Evolutionary conservation across 2,888 invertebrate genomes (phyloP).

Genomic region (Lingula anatina): DNA sequence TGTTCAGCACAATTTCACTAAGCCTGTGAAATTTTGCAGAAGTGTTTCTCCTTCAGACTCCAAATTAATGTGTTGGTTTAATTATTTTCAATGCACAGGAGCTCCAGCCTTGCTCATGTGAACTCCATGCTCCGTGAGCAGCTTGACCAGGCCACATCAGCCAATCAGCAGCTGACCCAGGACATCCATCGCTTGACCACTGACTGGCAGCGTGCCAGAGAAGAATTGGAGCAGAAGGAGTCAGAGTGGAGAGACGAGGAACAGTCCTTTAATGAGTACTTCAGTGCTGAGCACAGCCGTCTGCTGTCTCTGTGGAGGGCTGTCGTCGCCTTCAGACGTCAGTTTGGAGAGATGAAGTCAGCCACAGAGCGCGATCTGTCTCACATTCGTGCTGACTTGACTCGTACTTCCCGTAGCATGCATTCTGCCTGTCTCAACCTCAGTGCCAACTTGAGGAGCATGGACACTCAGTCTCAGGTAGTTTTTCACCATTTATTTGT

Average conservation of each 20-base stretch:
- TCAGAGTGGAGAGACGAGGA: constrained; percentile 95
- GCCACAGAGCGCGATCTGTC: constrained; percentile 81
- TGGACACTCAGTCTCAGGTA: constrained; percentile 45
- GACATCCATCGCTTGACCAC: constrained; percentile 88
- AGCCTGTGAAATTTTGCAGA: no score
- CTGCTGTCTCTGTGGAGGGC: constrained; percentile 87
- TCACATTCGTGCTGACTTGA: constrained; percentile 67
- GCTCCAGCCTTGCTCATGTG: constrained; percentile 76
- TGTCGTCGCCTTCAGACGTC: constrained; percentile 82
- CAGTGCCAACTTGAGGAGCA: constrained; percentile 52
- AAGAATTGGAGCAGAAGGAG: constrained; percentile 85
- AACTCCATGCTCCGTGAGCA: constrained; percentile 81
- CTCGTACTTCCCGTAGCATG: constrained; percentile 66
- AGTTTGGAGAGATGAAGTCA: constrained; percentile 83
- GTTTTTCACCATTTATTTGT: neutral
- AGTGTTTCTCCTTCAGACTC: no score
- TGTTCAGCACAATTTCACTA: no score
- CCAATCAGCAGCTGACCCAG: constrained; percentile 83
- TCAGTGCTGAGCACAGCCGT: constrained; percentile 86
- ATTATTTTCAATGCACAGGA: no score
- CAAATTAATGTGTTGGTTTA: no score
- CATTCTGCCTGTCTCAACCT: constrained; percentile 64
- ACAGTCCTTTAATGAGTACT: constrained; percentile 92
- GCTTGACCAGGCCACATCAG: constrained; percentile 84
- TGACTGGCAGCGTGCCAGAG: constrained; percentile 84